These are phyloP conservation scores for Siderastrea radians DNA, from an alignment of 92 coral and sea anemone genomes.

Conservation along the genomic window DNA sequence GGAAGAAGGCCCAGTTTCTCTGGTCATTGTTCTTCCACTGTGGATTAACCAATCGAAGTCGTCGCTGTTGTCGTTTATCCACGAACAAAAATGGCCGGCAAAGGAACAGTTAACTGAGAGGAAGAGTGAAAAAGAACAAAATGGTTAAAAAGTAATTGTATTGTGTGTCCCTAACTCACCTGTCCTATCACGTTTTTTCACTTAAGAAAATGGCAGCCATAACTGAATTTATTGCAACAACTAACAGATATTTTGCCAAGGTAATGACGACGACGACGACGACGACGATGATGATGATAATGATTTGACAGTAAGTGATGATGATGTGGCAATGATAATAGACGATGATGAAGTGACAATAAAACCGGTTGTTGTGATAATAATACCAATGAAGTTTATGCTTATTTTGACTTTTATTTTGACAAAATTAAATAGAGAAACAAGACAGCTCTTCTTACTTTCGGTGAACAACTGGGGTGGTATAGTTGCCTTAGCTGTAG, in stretches of 20 bases:
- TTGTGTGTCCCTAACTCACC: background rate
- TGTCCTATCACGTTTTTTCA: background rate
- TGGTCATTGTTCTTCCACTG: constrained; percentile 69
- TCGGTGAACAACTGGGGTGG: constrained; percentile 17
- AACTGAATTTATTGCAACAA: too few species aligned
- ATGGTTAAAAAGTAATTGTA: background rate
- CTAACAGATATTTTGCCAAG: too few species aligned
- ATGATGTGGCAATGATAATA: too few species aligned
- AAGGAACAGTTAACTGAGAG: constrained; percentile 72
- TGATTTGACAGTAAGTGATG: too few species aligned
- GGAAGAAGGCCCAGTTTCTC: constrained; percentile 69
- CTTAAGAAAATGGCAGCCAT: too few species aligned
- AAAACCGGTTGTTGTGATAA: background rate
- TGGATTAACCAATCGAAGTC: constrained; percentile 72
- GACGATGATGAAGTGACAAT: background rate
- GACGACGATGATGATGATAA: too few species aligned
- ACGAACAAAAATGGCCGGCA: constrained; percentile 71
- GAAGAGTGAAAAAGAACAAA: background rate
- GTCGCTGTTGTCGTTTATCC: constrained; percentile 80
- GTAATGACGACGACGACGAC: too few species aligned
- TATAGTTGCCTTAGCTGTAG: constrained; percentile 15
- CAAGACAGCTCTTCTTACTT: constrained; percentile 25
- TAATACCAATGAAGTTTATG: background rate
- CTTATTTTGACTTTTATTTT: background rate
- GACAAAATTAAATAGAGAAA: background rate